Evolutionary conservation across 2,113 vertebrate species (phyloP).

Genomic region (Eptatretus burgeri): DNA sequence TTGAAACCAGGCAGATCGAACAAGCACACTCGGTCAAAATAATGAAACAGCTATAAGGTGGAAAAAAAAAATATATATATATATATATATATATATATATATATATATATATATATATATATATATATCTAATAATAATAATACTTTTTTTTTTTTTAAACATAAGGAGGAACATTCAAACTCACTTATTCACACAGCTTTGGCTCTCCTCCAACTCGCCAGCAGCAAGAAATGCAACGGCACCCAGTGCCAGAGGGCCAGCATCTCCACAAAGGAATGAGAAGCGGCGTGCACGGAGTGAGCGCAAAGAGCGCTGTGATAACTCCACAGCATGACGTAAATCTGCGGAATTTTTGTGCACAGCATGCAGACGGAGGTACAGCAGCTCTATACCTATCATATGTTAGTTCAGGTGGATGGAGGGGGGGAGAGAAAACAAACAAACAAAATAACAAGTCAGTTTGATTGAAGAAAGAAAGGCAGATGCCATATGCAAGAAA

Average conservation of each 20-base stretch:
- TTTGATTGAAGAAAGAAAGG: no score
- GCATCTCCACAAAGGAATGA: slow-evolving; percentile 84
- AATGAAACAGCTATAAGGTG: no score
- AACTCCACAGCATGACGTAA: slow-evolving; percentile 64
- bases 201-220: slow-evolving; percentile 35
- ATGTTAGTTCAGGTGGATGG: no score
- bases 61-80: no score
- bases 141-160: background rate
- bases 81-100: no score
- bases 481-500: no score
- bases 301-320: slow-evolving; percentile 52
- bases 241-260: slow-evolving; percentile 55
- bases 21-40: no score
- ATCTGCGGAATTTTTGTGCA: slow-evolving; percentile 28
- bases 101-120: no score
- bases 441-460: no score
- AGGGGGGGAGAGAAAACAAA: slow-evolving; percentile 7
- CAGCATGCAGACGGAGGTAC: slow-evolving; percentile 48
- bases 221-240: slow-evolving; percentile 55
- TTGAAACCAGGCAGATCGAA: no score
- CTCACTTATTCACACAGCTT: slow-evolving; percentile 53
- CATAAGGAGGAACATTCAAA: background rate
- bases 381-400: slow-evolving; percentile 47
- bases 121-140: no score
- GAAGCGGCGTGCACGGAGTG: slow-evolving; percentile 48